These are phyloP conservation scores for Oreotragus oreotragus DNA, from an alignment of 2,113 vertebrate species.

Conservation along the genomic window DNA sequence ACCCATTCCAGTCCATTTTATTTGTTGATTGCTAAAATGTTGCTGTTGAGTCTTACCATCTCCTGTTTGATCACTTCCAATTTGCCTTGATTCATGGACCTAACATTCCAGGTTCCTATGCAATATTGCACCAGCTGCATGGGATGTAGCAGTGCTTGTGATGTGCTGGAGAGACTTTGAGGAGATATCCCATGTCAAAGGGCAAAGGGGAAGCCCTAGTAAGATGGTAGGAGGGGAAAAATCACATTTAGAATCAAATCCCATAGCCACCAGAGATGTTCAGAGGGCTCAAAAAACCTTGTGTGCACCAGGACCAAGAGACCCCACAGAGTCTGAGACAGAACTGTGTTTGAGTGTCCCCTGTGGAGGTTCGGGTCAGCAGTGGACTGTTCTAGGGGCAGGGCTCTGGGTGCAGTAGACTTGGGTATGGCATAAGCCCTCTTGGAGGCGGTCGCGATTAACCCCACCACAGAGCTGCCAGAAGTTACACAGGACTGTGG, in stretches of 20 bases:
- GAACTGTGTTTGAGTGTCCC: background rate
- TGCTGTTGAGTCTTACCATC: background rate
- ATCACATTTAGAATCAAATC: background rate
- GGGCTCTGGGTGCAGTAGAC: background rate
- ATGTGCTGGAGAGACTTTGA: fast-evolving
- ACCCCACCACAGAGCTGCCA: background rate
- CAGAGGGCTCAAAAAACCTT: background rate
- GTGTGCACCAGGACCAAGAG: background rate
- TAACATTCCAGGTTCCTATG: background rate
- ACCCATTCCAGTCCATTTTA: background rate
- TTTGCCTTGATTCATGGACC: background rate
- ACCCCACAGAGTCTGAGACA: background rate
- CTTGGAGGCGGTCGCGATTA: background rate
- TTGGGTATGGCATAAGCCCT: background rate
- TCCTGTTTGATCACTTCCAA: background rate
- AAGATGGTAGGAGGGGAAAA: background rate
- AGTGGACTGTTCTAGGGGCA: background rate
- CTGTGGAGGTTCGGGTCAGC: background rate
- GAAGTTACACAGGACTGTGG: background rate
- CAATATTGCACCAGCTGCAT: background rate
- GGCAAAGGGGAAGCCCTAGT: background rate
- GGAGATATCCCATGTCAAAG: background rate
- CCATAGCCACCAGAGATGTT: background rate
- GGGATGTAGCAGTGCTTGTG: background rate
- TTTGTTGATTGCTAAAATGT: background rate